These are phyloP conservation scores for Chloroceryle amazona DNA, from an alignment of 2,797 vertebrate genomes.

Conservation along the genomic window DNA sequence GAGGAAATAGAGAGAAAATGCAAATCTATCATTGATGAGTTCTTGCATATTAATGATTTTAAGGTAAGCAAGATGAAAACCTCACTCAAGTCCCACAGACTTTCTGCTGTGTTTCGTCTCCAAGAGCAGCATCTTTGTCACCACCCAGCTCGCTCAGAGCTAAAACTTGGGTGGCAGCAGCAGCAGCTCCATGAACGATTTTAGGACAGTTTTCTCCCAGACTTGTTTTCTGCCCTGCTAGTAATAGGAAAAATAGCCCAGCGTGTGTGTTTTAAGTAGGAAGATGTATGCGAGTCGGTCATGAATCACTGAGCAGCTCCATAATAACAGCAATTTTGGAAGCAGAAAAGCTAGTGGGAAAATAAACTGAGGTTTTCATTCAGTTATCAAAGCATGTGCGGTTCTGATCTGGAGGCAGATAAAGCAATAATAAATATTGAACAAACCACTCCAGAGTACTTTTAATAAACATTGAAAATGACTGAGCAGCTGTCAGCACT, in stretches of 20 bases:
- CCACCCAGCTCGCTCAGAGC: not conserved
- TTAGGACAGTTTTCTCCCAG: not conserved
- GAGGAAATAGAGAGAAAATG: slow-evolving; percentile 94
- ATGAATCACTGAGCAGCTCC: slow-evolving; percentile 20
- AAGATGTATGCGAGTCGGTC: slow-evolving; percentile 11
- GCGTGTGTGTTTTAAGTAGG: not conserved
- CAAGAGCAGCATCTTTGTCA: not conserved
- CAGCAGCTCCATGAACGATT: not conserved
- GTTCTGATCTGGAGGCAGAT: slow-evolving; percentile 54
- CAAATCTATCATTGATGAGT: slow-evolving; percentile 96
- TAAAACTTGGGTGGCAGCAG: not conserved
- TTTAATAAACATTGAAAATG: slow-evolving; percentile 34
- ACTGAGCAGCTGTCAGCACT: slow-evolving; percentile 30
- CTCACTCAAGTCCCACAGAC: not conserved
- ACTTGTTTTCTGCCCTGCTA: not conserved
- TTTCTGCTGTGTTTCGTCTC: not conserved
- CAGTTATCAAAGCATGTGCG: slow-evolving; percentile 23
- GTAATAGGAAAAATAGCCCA: not conserved
- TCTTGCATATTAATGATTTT: slow-evolving; percentile 97
- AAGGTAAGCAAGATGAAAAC: slow-evolving; percentile 84
- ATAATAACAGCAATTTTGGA: slow-evolving; percentile 24
- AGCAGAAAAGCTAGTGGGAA: slow-evolving; percentile 15
- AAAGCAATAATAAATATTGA: slow-evolving; percentile 43
- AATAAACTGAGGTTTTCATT: slow-evolving; percentile 33
- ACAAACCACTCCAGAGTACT: slow-evolving; percentile 6